Base-by-base conservation (phyloP, 2,797 vertebrate genomes). In the Spizella passerina region DNA sequence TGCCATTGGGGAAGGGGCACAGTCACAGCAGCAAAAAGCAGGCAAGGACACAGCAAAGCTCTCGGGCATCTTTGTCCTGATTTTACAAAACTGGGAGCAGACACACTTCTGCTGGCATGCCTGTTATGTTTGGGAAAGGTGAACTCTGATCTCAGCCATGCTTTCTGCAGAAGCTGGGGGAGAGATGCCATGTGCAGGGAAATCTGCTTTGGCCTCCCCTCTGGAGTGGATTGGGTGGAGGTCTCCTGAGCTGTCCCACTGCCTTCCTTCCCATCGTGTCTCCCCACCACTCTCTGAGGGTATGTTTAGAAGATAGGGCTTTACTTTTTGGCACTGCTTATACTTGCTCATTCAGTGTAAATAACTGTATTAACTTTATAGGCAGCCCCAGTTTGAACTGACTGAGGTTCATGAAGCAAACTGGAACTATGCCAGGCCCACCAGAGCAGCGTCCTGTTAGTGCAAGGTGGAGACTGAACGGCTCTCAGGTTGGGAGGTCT, bases 281-380 rank as follows among this genome's bases (percentile, higher is more conserved):
- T 61, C 64, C 77, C 79, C n/a, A 15, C n/a, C 3, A 1, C 44
- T 82, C 53, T 88, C 57, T 20, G 32, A 90, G 91, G 70, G 27
- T 30, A 12, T 95, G 96, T 96, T 96, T 95, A 82, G 89, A 86
- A 89, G 89, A 93, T 27, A 86, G 52, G 1, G 2, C 61, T 92
- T 89, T 75, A 36, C 81, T 91, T 78, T 41, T 41, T 76, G 64
- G 60, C 0, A 0, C 84, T 95, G 93, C 92, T 96, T 96, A 95
- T 92, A 81, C 84, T 89, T 83, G 94, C 59, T 96, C 66, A 18
- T 86, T 87, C 91, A 57, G 47, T 93, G 91, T 96, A 94, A 96
- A 96, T 96, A 96, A 95, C 84, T 79, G 66, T 20, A 90, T 94
- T 95, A 96, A 93, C 82, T 94, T 93, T 93, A 96, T 4, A 95